Base-by-base conservation (phyloP, 2,888 invertebrate genomes). In the Chirona hameri region DNA sequence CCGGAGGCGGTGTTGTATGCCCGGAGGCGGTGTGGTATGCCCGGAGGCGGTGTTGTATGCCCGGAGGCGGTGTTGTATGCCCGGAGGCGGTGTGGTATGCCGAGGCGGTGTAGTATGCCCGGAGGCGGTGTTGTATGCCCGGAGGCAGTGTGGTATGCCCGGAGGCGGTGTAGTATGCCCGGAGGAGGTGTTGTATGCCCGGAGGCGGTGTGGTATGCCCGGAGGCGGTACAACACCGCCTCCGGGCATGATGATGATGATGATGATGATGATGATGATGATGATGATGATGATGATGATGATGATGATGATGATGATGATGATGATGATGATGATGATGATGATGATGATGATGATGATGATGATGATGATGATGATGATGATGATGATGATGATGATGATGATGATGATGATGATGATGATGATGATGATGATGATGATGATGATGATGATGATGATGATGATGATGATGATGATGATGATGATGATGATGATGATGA, bases 231-330 rank as follows among this genome's bases (percentile, higher is more conserved):
- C n/a, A n/a, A n/a, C n/a, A n/a, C n/a, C n/a, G n/a, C n/a, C n/a
- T n/a, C n/a, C n/a, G n/a, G n/a, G n/a, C n/a, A 65, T 65, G 65
- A 65, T 65, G 65, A 65, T 65, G 65, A 65, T 65, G 65, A 65
- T 65, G 65, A 65, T 65, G 65, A 65, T 65, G 65, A 65, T 65
- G 65, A 65, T 65, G 65, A 65, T 65, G 65, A 65, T 65, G 65
- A 65, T 65, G 65, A 65, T 65, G 65, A 65, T 65, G 65, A 65
- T 65, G 65, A 65, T 65, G 65, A 65, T 65, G 65, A 65, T 65
- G 65, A n/a, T 65, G 65, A 65, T 65, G 65, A 65, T 65, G 65
- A 65, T 65, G 65, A 65, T 65, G 65, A 65, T 65, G 65, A 65
- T 65, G 65, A 65, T 65, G 65, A 65, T 65, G 65, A 65, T 65